A percentile compares a stretch with the other conserved stretches of the same genome.
Evolutionary conservation across 2,888 invertebrate genomes (phyloP).

Genomic region (Syrphus vitripennis): DNA sequence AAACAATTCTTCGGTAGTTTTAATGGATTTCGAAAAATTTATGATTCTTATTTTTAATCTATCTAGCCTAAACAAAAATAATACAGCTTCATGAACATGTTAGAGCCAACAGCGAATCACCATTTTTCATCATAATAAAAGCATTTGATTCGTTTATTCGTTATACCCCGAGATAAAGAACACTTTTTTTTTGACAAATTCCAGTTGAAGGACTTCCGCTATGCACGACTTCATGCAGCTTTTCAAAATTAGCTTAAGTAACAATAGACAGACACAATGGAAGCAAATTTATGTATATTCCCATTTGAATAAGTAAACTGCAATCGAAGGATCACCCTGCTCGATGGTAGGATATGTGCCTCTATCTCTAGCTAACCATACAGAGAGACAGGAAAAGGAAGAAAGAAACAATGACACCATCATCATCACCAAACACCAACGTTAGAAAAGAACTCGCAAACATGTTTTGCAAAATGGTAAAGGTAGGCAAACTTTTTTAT

Average conservation of each 20-base stretch:
- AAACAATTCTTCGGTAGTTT: no score
- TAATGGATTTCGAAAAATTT: no score
- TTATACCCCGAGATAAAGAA: background rate
- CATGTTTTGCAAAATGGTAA: constrained; percentile 40
- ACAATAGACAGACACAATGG: constrained; percentile 42
- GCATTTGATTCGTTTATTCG: background rate
- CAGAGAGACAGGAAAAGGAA: background rate
- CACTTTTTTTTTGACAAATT: background rate
- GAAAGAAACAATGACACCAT: constrained; percentile 27
- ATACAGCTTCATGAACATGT: no score
- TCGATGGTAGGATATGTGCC: background rate
- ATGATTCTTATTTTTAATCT: no score
- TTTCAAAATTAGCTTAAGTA: constrained; percentile 62
- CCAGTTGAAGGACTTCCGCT: constrained; percentile 39
- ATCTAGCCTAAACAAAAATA: no score
- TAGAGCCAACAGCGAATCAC: no score
- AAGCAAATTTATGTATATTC: constrained; percentile 29
- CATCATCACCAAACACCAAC: background rate
- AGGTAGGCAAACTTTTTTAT: background rate
- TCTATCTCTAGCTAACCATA: background rate
- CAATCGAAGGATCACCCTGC: constrained; percentile 43
- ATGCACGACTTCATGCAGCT: constrained; percentile 58
- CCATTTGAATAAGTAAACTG: constrained; percentile 60
- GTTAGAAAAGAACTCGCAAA: constrained; percentile 32
- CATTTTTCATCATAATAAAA: no score